Conservation (phyloP, 2,113 vertebrate species). For the Calidris pugnax region DNA sequence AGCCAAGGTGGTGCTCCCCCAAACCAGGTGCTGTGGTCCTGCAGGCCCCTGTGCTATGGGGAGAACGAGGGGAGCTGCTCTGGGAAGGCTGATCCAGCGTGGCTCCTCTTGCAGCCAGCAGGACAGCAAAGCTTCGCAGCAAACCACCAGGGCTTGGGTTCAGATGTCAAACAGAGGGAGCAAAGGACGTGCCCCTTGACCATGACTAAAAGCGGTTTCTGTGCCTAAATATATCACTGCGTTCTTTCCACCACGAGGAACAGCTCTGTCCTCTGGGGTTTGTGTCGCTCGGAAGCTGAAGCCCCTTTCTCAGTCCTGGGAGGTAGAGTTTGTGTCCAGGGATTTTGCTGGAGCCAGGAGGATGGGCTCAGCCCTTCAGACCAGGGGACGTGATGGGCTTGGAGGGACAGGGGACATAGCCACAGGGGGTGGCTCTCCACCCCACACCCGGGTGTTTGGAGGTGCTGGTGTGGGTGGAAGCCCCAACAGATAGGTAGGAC, state of each 20-base stretch:
- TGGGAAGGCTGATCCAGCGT: background rate
- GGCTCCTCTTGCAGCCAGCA: background rate
- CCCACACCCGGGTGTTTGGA: rapidly evolving
- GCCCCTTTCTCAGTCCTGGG: background rate
- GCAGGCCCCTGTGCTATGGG: rapidly evolving
- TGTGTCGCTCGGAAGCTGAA: background rate
- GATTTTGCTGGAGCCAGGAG: background rate
- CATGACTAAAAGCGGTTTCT: background rate
- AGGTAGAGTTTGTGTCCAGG: background rate
- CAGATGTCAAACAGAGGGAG: background rate
- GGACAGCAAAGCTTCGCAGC: background rate
- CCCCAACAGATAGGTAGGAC: background rate
- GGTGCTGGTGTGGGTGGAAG: background rate
- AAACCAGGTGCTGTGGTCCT: background rate
- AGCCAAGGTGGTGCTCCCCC: background rate
- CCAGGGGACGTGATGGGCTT: rapidly evolving
- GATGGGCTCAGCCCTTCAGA: background rate
- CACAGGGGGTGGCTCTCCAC: background rate
- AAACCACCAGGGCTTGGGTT: background rate
- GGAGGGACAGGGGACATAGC: background rate
- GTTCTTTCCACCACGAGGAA: background rate
- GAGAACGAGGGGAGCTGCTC: background rate
- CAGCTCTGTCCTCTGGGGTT: background rate
- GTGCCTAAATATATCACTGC: background rate
- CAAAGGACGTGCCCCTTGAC: background rate